These are phyloP conservation scores for Raillietiella orientalis DNA, from an alignment of 2,888 invertebrate genomes.

Conservation along the genomic window DNA sequence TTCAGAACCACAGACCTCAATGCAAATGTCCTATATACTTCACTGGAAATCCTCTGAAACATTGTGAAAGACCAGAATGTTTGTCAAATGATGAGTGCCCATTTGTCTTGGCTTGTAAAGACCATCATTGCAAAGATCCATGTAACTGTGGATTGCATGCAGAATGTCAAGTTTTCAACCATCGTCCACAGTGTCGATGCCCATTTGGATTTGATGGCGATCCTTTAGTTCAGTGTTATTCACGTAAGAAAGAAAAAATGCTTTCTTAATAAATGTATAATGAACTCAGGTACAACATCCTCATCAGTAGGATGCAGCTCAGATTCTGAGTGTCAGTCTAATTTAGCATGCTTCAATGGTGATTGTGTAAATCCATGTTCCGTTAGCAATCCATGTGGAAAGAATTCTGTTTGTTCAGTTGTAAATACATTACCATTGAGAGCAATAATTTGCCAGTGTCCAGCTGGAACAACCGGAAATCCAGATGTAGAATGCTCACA, in stretches of 20 bases:
- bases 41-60: conserved; percentile 8
- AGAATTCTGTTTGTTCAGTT: conserved; percentile 9
- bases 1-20: conserved; percentile 34
- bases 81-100: conserved; percentile 39
- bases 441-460: neutral
- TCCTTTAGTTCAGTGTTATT: no score
- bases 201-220: conserved; percentile 8
- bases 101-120: conserved; percentile 37
- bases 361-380: conserved; percentile 51
- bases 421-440: conserved; percentile 3
- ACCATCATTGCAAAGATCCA: conserved; percentile 15
- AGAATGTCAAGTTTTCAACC: conserved; percentile 5
- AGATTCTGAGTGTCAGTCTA: conserved; percentile 15
- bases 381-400: conserved; percentile 12
- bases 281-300: no score
- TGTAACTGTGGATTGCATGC: conserved; percentile 7
- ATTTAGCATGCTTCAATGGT: conserved; percentile 45
- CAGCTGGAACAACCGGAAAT: neutral
- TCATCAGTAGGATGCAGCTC: conserved; percentile 4
- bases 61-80: conserved; percentile 20
- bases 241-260: conserved; percentile 3
- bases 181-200: conserved; percentile 7
- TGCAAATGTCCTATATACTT: conserved; percentile 16
- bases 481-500: conserved; percentile 3
- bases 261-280: neutral